Conservation (phyloP, 2,113 vertebrate genomes). For the Okapia johnstoni region DNA sequence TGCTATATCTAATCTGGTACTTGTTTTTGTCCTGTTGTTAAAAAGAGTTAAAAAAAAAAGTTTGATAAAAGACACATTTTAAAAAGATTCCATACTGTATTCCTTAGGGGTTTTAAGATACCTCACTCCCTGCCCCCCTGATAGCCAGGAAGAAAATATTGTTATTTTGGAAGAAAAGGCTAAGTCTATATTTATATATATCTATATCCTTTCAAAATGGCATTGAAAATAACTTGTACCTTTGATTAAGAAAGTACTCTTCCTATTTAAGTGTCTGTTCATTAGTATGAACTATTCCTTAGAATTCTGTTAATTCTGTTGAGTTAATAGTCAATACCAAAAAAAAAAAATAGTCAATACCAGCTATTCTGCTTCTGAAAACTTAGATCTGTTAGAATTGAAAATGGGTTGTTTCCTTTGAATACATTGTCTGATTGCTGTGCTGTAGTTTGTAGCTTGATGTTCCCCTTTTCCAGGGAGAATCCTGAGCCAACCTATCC, state of each 20-base stretch:
- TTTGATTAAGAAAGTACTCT: neutral
- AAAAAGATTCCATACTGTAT: neutral
- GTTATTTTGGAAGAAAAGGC: constrained; percentile 25
- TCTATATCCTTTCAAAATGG: neutral
- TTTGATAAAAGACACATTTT: neutral
- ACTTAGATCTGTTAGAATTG: constrained; percentile 20
- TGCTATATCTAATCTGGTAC: neutral
- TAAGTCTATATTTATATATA: neutral
- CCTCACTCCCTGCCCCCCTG: accelerated
- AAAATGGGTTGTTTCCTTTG: constrained; percentile 23
- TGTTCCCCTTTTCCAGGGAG: constrained; percentile 79
- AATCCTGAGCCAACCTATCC: constrained; percentile 70
- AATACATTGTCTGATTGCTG: constrained; percentile 43
- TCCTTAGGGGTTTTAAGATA: constrained; percentile 6
- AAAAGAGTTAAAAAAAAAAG: neutral
- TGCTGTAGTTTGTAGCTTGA: constrained; percentile 75
- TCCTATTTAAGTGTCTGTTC: neutral
- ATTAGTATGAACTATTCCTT: neutral
- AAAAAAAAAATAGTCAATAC: neutral
- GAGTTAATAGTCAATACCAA: neutral
- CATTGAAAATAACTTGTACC: neutral
- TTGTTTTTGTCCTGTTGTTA: constrained; percentile 12
- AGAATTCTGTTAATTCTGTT: neutral
- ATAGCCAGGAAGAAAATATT: neutral
- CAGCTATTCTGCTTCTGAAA: constrained; percentile 14